phyloP scores from a whole-genome alignment of 2,888 invertebrate genomes.

The Digitonthophagus gazella region DNA sequence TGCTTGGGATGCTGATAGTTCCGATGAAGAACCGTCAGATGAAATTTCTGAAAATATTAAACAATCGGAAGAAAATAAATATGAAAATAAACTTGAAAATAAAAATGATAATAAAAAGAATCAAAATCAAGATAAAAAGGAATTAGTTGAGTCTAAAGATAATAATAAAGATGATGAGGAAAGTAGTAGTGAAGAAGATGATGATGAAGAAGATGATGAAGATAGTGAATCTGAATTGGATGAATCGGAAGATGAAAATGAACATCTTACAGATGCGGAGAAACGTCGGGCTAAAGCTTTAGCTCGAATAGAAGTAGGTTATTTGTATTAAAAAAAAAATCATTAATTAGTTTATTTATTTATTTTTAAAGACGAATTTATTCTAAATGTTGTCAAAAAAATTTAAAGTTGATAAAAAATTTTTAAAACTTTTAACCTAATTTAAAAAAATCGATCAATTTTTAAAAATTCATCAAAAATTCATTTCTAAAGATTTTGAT shows the following conservation, averaged over 20 bases:
- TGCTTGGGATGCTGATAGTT: constrained; percentile 80
- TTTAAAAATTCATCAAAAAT: too few relatives aligned
- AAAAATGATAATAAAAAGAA: too few relatives aligned
- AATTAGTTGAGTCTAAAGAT: constrained; percentile 35
- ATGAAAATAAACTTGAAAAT: background rate
- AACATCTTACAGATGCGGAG: constrained; percentile 72
- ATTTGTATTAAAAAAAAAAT: constrained; percentile 12
- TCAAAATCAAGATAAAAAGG: constrained; percentile 9
- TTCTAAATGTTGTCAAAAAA: too few relatives aligned
- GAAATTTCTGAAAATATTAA: constrained; percentile 31
- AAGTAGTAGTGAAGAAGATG: constrained; percentile 50
- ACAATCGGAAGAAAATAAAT: background rate
- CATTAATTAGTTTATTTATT: too few relatives aligned
- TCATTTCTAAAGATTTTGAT: too few relatives aligned
- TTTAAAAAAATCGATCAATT: too few relatives aligned
- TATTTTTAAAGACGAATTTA: too few relatives aligned
- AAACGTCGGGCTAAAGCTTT: constrained; percentile 70
- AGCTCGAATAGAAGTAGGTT: constrained; percentile 65
- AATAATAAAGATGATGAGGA: constrained; percentile 50
- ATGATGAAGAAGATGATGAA: constrained; percentile 51
- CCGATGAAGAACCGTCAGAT: constrained; percentile 46
- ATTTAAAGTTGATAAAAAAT: too few relatives aligned
- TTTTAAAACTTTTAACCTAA: too few relatives aligned
- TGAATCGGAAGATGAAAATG: constrained; percentile 52
- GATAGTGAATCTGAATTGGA: constrained; percentile 34